A percentile compares a stretch with the other conserved stretches of the same genome.
Conservation (phyloP, 2,113 vertebrate genomes). For the Lepus americanus region DNA sequence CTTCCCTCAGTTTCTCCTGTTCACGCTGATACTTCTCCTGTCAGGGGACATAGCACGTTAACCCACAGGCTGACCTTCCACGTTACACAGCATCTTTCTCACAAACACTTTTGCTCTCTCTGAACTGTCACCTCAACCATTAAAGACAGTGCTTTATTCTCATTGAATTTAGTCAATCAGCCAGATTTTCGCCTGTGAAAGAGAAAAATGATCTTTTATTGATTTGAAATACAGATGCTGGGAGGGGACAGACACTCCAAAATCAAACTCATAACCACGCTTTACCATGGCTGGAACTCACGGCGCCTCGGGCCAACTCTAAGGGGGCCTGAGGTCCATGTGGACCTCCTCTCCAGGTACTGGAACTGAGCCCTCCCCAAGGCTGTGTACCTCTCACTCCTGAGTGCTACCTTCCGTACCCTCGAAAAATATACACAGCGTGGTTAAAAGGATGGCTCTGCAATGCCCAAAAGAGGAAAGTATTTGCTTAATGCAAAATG, state of each 20-base stretch:
- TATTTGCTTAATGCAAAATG: background rate
- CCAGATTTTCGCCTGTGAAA: background rate
- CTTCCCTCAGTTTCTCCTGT: constrained; percentile 95
- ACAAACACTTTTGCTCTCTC: background rate
- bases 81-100: background rate
- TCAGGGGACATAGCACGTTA: background rate
- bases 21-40: constrained; percentile 97
- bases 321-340: background rate
- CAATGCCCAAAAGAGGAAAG: background rate
- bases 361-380: background rate
- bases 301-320: background rate
- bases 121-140: background rate
- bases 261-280: background rate
- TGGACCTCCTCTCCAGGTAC: accelerated
- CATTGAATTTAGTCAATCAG: background rate
- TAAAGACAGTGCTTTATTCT: constrained; percentile 1
- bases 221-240: background rate
- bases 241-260: background rate
- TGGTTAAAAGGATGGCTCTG: background rate
- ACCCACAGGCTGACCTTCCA: background rate
- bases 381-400: background rate
- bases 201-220: background rate
- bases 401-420: too few species aligned
- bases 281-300: background rate
- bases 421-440: background rate